Conservation (phyloP, 2,888 invertebrate genomes). For the Arge pagana region DNA sequence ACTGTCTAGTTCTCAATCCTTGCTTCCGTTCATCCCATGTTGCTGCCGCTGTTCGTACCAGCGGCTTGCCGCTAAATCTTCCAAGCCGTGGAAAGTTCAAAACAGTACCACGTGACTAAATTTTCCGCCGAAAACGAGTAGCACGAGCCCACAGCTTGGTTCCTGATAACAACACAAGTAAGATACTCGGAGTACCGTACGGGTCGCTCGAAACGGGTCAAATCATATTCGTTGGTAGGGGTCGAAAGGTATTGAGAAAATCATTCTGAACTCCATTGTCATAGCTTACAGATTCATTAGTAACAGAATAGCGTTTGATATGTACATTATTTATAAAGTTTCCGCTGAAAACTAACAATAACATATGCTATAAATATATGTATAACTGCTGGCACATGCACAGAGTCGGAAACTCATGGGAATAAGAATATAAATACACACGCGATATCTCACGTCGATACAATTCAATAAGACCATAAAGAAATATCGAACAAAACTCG, state of each 20-base stretch:
- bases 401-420: slow-evolving; percentile 33
- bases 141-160: too few relatives aligned
- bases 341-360: slow-evolving; percentile 40
- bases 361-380: slow-evolving; percentile 29
- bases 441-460: slow-evolving; percentile 27
- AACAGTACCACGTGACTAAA: too few relatives aligned
- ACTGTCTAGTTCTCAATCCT: slow-evolving; percentile 24
- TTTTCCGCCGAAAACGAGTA: too few relatives aligned
- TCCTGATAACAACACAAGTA: too few relatives aligned
- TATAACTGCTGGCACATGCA: slow-evolving; percentile 27
- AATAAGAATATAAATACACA: slow-evolving; percentile 34
- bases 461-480: slow-evolving; percentile 39
- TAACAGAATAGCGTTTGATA: too few relatives aligned
- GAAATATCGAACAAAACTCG: slow-evolving; percentile 33
- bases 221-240: neutral
- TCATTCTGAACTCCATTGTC: too few relatives aligned
- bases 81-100: too few relatives aligned
- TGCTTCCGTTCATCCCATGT: slow-evolving; percentile 18
- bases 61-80: too few relatives aligned
- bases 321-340: slow-evolving; percentile 54
- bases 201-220: neutral
- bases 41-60: too few relatives aligned
- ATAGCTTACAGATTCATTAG: too few relatives aligned
- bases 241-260: neutral
- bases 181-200: too few relatives aligned